phyloP scores from a whole-genome alignment of 2,113 vertebrate genomes.

The Mirza zaza region DNA sequence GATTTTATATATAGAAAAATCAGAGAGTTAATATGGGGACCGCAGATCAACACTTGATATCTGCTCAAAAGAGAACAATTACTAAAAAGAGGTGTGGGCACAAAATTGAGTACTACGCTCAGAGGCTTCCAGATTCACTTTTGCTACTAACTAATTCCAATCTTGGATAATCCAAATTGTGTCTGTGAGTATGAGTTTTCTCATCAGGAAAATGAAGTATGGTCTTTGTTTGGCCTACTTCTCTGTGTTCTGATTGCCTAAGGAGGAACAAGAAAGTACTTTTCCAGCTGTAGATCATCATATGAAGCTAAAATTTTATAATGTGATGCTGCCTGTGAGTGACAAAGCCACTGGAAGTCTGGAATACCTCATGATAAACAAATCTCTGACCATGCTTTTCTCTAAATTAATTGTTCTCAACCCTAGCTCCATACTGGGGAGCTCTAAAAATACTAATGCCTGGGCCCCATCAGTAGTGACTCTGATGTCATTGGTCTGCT shows the following conservation, averaged over 20 bases:
- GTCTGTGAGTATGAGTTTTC: not conserved
- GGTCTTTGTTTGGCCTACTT: not conserved
- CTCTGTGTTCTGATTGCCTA: not conserved
- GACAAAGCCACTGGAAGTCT: conserved; percentile 1
- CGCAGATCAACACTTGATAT: not conserved
- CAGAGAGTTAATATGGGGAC: not conserved
- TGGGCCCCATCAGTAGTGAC: not conserved
- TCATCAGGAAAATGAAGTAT: not conserved
- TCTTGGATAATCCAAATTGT: conserved; percentile 8
- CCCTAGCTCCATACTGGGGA: not conserved
- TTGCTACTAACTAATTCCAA: conserved; percentile 10
- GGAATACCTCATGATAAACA: not conserved
- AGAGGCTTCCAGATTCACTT: conserved; percentile 14
- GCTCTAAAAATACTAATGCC: not conserved
- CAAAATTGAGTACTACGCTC: not conserved
- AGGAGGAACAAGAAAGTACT: conserved; percentile 5
- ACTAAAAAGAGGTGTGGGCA: not conserved
- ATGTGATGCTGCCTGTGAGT: not conserved
- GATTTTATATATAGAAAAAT: conserved; percentile 28
- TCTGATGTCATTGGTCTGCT: not conserved
- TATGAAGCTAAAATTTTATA: conserved; percentile 8
- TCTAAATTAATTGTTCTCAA: not conserved
- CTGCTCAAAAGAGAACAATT: conserved; percentile 18
- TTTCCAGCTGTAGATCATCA: not conserved
- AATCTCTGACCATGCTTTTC: conserved; percentile 3